Evolutionary conservation across 2,888 invertebrate species (phyloP).

Genomic region (Frankliniella fusca): DNA sequence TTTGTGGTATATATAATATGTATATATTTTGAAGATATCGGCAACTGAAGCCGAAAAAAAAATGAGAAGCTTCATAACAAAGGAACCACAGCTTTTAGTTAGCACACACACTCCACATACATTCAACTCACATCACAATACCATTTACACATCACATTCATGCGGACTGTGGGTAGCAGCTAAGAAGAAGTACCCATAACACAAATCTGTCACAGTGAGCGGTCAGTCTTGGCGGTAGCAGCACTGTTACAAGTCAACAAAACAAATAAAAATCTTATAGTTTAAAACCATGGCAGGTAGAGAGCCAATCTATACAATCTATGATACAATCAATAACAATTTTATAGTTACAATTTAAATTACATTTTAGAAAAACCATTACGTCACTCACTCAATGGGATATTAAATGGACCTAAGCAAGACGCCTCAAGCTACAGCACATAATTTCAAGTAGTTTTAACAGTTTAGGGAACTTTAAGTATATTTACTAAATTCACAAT

Average conservation of each 20-base stretch:
- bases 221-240: slow-evolving; percentile 21
- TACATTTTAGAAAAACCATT: not conserved
- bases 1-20: slow-evolving; percentile 22
- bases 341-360: not conserved
- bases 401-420: not conserved
- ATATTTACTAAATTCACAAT: slow-evolving; percentile 2
- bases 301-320: slow-evolving; percentile 16
- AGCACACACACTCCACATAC: not conserved
- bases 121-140: not conserved
- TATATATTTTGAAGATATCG: slow-evolving; percentile 20
- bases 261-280: slow-evolving; percentile 7
- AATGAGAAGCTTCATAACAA: slow-evolving; percentile 23
- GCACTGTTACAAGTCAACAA: slow-evolving; percentile 13
- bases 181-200: slow-evolving; percentile 13
- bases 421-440: not conserved
- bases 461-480: not conserved
- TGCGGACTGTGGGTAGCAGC: slow-evolving; percentile 18
- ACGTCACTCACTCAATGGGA: not conserved
- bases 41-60: not conserved
- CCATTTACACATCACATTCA: not conserved
- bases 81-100: slow-evolving; percentile 22
- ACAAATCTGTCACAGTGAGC: slow-evolving; percentile 16
- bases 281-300: slow-evolving; percentile 9
- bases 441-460: not conserved
- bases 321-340: slow-evolving; percentile 12